Evolutionary conservation across 1,140 invertebrate genomes (phyloP), one percentile per base, ranked within the genome.

Genomic region (Manduca sexta): DNA sequence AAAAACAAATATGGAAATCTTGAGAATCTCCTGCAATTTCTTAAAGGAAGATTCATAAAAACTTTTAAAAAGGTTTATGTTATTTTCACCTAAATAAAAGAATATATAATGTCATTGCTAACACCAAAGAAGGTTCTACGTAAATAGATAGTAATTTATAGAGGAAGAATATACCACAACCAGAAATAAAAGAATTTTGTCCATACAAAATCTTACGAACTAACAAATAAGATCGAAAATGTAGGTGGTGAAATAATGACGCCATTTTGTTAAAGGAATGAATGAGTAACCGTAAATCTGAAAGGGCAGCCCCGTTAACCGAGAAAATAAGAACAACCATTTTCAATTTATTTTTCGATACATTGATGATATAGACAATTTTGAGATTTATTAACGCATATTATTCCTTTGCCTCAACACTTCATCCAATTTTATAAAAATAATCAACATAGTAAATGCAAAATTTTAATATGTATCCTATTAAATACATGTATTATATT

Each of bases 191-290:
- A 31, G 12, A 13, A 14, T 40, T 40, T 18, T 18, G 11, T 40
- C 18, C 12, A 15, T 40, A 18, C 17, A 18, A 18, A 40, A 11
- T 12, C 38, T 18, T 40, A 40, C 13, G 12, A 26, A 37, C 18
- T 29, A 40, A 52, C 40, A 49, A 46, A 35, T 21, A 26, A 13
- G 13, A 17, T 38, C 29, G 11, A 7, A 44, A 26, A 48, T 31
- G 37, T 45, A 45, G 34, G 30, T 52, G 40, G n/a, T 37, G 35
- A 46, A 45, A 52, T 50, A 44, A 50, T 44, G 41, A 41, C 15
- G 37, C 26, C 45, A 52, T 12, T 35, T 18, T 40, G 35, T 44
- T 50, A 50, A 12, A 44, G 31, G 30, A 40, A 41, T 45, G 18
- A 44, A 52, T 52, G 38, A 43, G 31, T 41, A 16, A 40, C 43